Evolutionary conservation across 2,113 vertebrate genomes (phyloP), one percentile per base, ranked within the genome.

Genomic region (Triplophysa tibetana): DNA sequence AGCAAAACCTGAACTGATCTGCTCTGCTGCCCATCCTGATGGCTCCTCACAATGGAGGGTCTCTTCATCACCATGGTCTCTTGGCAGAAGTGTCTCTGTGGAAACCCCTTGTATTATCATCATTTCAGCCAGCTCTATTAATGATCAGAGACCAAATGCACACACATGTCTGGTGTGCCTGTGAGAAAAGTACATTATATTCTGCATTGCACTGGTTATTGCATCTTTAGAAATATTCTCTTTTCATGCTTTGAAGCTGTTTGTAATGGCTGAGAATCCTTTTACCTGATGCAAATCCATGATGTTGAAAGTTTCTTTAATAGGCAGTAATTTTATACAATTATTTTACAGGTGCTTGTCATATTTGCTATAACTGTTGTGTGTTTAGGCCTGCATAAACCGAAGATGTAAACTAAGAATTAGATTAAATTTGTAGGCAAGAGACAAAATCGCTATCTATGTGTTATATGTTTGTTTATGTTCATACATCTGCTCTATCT

Each of bases 41-140:
- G 41, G 73, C 58, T 63, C 9, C 41, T 63, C 14, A 41, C 73
- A 29, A 26, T 63, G 23, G 3, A 63, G 41, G 23, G 38, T 6
- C 23, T 75, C 60, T 75, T 75, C 60, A 75, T 50, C 60, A 63
- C 38, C 73, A 50, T 63, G 60, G 73, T 50, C 73, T 75, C 17
- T 75, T 63, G 43, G 58, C 17, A 63, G 11, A 63, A 63, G 60
- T 21, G 41, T 75, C 60, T 75, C 60, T 75, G 26, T 63, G 60
- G 60, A 75, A 75, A 75, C 73, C 48, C 73, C 23, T n/a, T 29
- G 58, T 48, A 13, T 62, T 74, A 61, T 75, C 23, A 48, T 48
- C 72, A 63, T 50, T 58, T 75, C 73, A 75, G 16, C 21, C 58
- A 75, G 60, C 41, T 75, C 41, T 41, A 50, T 29, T 75, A 75